phyloP scores from a whole-genome alignment of 2,113 vertebrate genomes.

The Labeo rohita region DNA sequence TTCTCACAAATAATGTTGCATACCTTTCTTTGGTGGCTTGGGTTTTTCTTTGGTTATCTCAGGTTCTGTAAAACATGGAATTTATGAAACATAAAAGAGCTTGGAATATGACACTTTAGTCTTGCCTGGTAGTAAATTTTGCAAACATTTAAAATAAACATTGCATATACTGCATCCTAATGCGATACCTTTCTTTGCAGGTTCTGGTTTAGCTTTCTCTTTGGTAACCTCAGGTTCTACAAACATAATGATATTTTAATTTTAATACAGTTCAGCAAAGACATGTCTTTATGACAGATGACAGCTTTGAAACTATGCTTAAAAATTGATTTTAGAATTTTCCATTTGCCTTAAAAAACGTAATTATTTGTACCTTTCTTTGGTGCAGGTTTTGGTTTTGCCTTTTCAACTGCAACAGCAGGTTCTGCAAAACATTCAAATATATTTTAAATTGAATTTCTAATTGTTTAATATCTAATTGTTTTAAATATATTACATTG shows the following conservation, averaged over 20 bases:
- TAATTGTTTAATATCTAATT: not conserved
- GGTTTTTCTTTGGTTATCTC: constrained; percentile 3
- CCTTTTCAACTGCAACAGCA: not conserved
- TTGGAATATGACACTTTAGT: not conserved
- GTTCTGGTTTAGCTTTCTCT: constrained; percentile 47
- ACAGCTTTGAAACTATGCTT: not conserved
- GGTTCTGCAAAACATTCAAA: not conserved
- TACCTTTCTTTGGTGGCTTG: constrained; percentile 55
- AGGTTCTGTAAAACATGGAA: not conserved
- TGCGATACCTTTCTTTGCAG: constrained; percentile 5
- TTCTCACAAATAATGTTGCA: not conserved
- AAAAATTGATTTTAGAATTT: not conserved
- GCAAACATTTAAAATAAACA: not conserved
- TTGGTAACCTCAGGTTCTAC: constrained; percentile 6
- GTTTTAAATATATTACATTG: not conserved
- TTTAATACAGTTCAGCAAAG: not conserved
- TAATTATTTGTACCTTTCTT: constrained; percentile 7
- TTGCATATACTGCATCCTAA: not conserved
- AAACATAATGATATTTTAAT: not conserved
- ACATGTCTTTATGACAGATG: not conserved
- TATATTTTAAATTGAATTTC: not conserved
- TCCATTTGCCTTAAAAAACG: not conserved
- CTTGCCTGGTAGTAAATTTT: not conserved
- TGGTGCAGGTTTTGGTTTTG: constrained; percentile 4
- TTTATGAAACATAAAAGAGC: not conserved